A percentile compares a stretch with the other conserved stretches of the same genome.
These are phyloP conservation scores for Liolophura sinensis DNA, from an alignment of 1,140 invertebrate genomes.

Conservation along the genomic window DNA sequence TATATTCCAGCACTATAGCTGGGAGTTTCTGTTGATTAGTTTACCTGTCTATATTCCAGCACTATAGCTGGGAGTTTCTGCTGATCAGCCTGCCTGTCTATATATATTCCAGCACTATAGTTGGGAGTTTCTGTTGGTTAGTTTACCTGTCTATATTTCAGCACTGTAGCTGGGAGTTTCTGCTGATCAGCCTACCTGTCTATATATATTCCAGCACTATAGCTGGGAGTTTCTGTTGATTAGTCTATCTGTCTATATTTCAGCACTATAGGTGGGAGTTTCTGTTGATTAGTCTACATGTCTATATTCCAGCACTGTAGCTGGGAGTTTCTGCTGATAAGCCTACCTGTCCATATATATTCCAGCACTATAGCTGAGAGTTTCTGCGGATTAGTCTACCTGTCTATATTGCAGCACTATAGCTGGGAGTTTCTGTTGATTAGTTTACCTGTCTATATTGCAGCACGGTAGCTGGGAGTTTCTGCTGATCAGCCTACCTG, in stretches of 20 bases:
- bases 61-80: background rate
- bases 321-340: background rate
- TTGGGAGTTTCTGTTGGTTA: background rate
- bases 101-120: background rate
- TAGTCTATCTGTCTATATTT: background rate
- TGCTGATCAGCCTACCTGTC: constrained; percentile 27
- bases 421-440: background rate
- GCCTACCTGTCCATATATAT: too few species aligned
- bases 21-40: background rate
- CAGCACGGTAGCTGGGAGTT: constrained; percentile 21
- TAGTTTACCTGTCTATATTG: constrained; percentile 58
- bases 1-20: background rate
- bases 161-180: background rate
- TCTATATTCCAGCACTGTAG: background rate
- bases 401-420: background rate
- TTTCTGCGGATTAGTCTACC: too few species aligned
- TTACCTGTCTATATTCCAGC: constrained; percentile 29
- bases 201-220: constrained; percentile 10
- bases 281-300: background rate
- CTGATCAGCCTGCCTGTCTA: background rate
- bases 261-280: background rate
- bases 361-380: too few species aligned
- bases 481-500: too few species aligned
- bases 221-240: background rate
- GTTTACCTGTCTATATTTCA: background rate